A percentile compares a stretch with the other conserved stretches of the same genome.
These are phyloP conservation scores for Epinephelus moara DNA, from an alignment of 2,113 vertebrate species.

Conservation along the genomic window DNA sequence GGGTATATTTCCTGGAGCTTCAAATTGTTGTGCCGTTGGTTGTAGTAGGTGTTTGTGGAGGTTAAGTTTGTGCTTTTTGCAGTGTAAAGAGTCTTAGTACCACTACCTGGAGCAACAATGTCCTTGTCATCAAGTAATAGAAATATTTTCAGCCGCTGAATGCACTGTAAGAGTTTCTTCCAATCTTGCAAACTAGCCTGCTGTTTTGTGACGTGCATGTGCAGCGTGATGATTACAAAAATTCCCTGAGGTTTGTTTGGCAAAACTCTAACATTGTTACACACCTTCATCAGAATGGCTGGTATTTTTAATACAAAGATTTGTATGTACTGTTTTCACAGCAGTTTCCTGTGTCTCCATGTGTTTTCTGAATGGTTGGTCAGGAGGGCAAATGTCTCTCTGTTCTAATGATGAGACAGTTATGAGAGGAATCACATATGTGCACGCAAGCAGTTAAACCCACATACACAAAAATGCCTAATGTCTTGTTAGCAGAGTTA, in stretches of 20 bases:
- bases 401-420: not conserved
- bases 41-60: too few relatives aligned
- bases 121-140: too few relatives aligned
- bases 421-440: not conserved
- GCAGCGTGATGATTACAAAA: too few relatives aligned
- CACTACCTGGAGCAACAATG: too few relatives aligned
- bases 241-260: not conserved
- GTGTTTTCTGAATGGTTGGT: slow-evolving; percentile 3
- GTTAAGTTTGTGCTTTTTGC: too few relatives aligned
- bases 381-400: not conserved
- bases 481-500: slow-evolving; percentile 32
- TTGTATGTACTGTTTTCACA: not conserved
- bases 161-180: too few relatives aligned
- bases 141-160: too few relatives aligned
- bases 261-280: not conserved
- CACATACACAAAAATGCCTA: not conserved
- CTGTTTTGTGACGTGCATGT: too few relatives aligned
- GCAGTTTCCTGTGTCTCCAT: slow-evolving; percentile 16
- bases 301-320: not conserved
- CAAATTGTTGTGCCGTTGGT: too few relatives aligned
- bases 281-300: not conserved
- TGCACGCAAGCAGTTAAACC: slow-evolving; percentile 3
- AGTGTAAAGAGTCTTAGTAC: too few relatives aligned
- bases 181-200: too few relatives aligned
- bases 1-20: too few relatives aligned